phyloP scores from a whole-genome alignment of 2,888 invertebrate genomes.

The Calliopum simillimum region DNA sequence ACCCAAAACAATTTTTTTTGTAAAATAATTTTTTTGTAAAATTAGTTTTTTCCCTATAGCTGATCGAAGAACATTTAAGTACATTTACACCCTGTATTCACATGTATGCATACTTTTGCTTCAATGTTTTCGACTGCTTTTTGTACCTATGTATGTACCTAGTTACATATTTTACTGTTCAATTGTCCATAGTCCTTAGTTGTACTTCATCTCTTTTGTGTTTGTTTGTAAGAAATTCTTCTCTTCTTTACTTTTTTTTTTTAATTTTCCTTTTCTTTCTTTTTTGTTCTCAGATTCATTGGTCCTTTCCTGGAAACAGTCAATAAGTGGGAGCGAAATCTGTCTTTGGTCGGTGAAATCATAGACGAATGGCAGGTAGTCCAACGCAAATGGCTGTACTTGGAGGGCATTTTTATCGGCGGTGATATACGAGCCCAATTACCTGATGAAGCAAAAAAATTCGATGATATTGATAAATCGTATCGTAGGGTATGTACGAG shows the following conservation, averaged over 20 bases:
- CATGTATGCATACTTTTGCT: no score
- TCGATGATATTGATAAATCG: conserved; percentile 86
- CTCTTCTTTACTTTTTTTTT: conserved; percentile 36
- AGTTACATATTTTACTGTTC: background rate
- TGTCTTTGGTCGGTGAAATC: conserved; percentile 86
- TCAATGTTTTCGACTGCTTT: no score
- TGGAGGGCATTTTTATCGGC: conserved; percentile 92
- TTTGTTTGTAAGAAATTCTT: background rate
- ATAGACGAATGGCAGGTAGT: conserved; percentile 89
- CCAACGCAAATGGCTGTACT: conserved; percentile 91
- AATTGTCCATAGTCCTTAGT: background rate
- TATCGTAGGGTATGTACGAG: conserved; percentile 75
- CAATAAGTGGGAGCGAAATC: conserved; percentile 85
- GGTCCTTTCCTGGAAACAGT: conserved; percentile 88
- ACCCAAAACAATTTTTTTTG: no score
- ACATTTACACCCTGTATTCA: no score
- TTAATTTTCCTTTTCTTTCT: conserved; percentile 8
- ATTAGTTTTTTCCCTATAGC: no score
- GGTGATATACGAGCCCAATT: conserved; percentile 88
- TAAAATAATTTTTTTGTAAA: no score
- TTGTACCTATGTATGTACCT: no score
- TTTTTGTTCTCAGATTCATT: conserved; percentile 74
- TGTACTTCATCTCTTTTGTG: background rate
- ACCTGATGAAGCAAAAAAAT: conserved; percentile 90
- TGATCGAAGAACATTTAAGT: no score